A percentile compares a stretch with the other conserved stretches of the same genome.
Evolutionary conservation across 1,140 invertebrate genomes (phyloP).

Genomic region (Trachymyrmex septentrionalis): DNA sequence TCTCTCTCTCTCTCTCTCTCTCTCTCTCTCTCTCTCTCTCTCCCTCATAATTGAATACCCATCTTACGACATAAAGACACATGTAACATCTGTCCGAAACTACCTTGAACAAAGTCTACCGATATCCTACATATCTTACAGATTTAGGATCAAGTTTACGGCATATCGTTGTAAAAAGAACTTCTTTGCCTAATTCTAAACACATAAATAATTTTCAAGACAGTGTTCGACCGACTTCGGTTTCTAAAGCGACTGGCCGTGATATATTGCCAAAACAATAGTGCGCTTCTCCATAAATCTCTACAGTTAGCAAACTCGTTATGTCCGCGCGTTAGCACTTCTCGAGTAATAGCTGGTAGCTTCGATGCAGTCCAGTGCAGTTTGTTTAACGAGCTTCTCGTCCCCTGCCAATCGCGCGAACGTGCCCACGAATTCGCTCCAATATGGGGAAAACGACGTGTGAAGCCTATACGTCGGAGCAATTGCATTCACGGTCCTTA

Average conservation of each 20-base stretch:
- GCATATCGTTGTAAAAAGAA: neutral
- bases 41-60: too few species aligned
- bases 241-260: neutral
- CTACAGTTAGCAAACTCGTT: slow-evolving; percentile 37
- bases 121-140: too few species aligned
- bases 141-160: neutral
- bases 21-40: too few species aligned
- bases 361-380: slow-evolving; percentile 28
- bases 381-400: slow-evolving; percentile 62
- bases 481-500: slow-evolving; percentile 31
- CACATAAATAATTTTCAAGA: slow-evolving; percentile 18
- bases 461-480: slow-evolving; percentile 9
- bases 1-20: too few species aligned
- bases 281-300: slow-evolving; percentile 29
- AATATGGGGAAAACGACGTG: slow-evolving; percentile 14
- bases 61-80: too few species aligned
- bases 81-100: too few species aligned
- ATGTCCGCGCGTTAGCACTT: slow-evolving; percentile 27
- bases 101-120: too few species aligned
- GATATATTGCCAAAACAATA: slow-evolving; percentile 20
- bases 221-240: neutral
- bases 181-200: neutral
- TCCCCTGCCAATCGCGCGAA: slow-evolving; percentile 38
- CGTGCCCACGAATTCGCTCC: slow-evolving; percentile 38
- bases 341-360: slow-evolving; percentile 1